Conservation (phyloP, 2,797 vertebrate species). For the Characodon lateralis region DNA sequence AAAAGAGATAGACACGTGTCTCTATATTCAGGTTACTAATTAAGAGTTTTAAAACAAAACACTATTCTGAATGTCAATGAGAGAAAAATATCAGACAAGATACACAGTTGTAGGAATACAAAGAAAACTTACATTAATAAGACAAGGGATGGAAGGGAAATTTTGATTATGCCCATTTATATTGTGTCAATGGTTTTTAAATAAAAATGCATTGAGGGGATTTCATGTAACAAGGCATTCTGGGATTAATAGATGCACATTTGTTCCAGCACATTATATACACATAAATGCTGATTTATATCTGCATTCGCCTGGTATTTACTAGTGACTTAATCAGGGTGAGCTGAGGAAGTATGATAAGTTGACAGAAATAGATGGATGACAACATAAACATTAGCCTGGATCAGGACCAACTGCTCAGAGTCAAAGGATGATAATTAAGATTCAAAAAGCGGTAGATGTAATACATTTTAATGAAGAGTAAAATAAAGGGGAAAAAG, state of each 20-base stretch:
- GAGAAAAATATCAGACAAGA: slow-evolving; percentile 57
- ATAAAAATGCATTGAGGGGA: too few relatives aligned
- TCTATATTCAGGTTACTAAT: slow-evolving; percentile 56
- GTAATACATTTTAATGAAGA: slow-evolving; percentile 37
- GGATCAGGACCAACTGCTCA: slow-evolving; percentile 47
- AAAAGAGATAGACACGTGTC: slow-evolving; percentile 42
- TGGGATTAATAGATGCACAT: slow-evolving; percentile 14
- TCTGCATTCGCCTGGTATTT: slow-evolving; percentile 29
- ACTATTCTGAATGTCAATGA: slow-evolving; percentile 69
- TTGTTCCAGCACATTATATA: slow-evolving; percentile 1
- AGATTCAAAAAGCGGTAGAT: slow-evolving; percentile 33
- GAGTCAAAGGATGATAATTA: slow-evolving; percentile 44
- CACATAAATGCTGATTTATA: not conserved
- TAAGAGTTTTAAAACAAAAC: slow-evolving; percentile 70
- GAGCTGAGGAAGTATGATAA: slow-evolving; percentile 53
- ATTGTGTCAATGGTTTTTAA: not conserved
- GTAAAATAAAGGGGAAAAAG: slow-evolving; percentile 15
- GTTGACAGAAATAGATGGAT: slow-evolving; percentile 53
- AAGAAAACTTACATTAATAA: slow-evolving; percentile 56
- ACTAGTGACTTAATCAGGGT: slow-evolving; percentile 64
- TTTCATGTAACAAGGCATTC: not conserved
- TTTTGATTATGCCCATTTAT: not conserved
- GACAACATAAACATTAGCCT: slow-evolving; percentile 56
- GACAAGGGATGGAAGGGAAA: slow-evolving; percentile 35
- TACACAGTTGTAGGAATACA: slow-evolving; percentile 45